phyloP scores from a whole-genome alignment of 2,797 vertebrate species.

The Mormyrops attenuatus region DNA sequence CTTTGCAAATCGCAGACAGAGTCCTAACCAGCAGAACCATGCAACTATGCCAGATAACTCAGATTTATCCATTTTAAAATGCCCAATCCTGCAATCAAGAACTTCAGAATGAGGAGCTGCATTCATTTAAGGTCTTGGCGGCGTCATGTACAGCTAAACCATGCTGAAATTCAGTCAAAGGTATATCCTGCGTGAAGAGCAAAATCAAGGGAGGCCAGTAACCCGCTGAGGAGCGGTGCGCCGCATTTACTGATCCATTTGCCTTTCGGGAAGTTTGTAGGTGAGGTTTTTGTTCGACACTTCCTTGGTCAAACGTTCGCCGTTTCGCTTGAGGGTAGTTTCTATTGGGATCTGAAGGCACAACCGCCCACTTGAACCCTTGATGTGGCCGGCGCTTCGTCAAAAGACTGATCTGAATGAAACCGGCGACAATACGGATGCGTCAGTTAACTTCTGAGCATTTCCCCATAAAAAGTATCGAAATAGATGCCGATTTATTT shows the following conservation, averaged over 20 bases:
- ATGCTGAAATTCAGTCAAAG: not conserved
- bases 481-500: not conserved
- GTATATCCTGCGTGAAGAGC: not conserved
- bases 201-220: not conserved
- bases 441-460: not conserved
- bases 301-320: not conserved
- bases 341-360: not conserved
- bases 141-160: not conserved
- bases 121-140: not conserved
- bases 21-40: not conserved
- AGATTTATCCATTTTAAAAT: not conserved
- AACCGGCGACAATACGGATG: not conserved
- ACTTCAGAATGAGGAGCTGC: not conserved
- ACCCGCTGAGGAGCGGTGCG: not conserved
- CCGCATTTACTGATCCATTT: not conserved
- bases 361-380: not conserved
- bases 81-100: not conserved
- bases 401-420: not conserved
- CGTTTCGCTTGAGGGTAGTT: not conserved
- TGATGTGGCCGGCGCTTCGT: not conserved
- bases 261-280: not conserved
- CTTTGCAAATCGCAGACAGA: not conserved
- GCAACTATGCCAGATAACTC: not conserved
- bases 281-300: not conserved
- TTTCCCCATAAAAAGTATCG: not conserved